A percentile compares a stretch with the other conserved stretches of the same genome.
These are phyloP conservation scores for Drosophila nebulosa DNA, from an alignment of 1,140 invertebrate species.

Conservation along the genomic window DNA sequence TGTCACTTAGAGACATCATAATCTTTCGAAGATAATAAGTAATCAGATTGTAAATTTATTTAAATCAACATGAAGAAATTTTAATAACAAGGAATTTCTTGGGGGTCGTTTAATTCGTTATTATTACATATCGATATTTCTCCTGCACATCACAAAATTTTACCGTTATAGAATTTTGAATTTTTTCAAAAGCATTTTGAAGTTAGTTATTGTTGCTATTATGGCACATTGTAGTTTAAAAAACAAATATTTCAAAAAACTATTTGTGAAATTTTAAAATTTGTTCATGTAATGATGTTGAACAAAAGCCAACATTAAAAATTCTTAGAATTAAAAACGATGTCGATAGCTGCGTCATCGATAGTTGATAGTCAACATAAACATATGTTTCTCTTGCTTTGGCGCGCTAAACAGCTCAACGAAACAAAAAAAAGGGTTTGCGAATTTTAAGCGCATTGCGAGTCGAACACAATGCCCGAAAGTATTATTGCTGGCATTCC, in stretches of 20 bases:
- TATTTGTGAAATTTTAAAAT: too few relatives aligned
- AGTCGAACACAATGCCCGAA: slow-evolving; percentile 84
- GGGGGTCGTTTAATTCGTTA: background rate
- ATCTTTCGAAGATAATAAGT: too few relatives aligned
- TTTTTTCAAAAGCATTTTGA: background rate
- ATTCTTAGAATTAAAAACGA: background rate
- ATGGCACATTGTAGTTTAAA: too few relatives aligned
- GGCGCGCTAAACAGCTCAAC: slow-evolving; percentile 33
- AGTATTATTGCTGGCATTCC: slow-evolving; percentile 87
- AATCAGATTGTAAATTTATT: too few relatives aligned
- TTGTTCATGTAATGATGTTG: too few relatives aligned
- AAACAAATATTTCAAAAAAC: too few relatives aligned
- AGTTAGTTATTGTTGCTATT: too few relatives aligned
- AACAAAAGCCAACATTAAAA: too few relatives aligned
- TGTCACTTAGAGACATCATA: too few relatives aligned
- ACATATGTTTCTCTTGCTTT: slow-evolving; percentile 40
- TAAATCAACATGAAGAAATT: too few relatives aligned
- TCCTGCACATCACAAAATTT: background rate
- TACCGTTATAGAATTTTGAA: background rate
- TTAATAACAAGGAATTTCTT: too few relatives aligned
- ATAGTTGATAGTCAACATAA: background rate
- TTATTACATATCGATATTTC: background rate
- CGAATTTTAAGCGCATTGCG: background rate
- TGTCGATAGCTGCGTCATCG: background rate
- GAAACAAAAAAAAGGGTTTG: background rate